Percentiles rank a stretch among this genome's conserved stretches.
Conservation (phyloP, 2,113 vertebrate genomes). For the Jacana jacana region DNA sequence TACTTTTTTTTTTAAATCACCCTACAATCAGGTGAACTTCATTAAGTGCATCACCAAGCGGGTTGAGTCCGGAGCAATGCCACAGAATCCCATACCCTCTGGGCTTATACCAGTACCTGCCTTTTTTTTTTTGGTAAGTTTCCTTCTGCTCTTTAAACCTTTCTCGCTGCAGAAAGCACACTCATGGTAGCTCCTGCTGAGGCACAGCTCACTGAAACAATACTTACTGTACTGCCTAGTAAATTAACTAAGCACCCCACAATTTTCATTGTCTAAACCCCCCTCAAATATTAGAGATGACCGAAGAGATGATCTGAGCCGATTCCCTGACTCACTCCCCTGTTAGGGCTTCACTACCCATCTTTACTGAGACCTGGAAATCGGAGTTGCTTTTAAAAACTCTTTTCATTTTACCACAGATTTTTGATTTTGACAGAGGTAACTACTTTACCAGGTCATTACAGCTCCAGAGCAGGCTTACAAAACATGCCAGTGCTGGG, state of each 20-base stretch:
- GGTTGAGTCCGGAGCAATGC: neutral
- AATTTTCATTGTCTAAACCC: neutral
- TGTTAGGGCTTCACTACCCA: neutral
- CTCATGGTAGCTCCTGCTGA: neutral
- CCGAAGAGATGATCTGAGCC: neutral
- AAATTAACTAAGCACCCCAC: neutral
- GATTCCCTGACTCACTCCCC: neutral
- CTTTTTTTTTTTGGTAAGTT: neutral
- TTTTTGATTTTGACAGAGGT: neutral
- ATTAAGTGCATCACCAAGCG: neutral
- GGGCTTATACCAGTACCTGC: neutral
- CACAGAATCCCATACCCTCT: neutral
- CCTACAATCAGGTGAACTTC: neutral
- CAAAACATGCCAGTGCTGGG: neutral
- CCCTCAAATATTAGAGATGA: neutral
- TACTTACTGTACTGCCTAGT: neutral
- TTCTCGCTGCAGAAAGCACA: neutral
- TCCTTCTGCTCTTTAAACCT: neutral
- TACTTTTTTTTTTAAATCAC: neutral
- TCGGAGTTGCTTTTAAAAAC: neutral
- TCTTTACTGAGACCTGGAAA: neutral
- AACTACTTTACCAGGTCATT: constrained; percentile 19
- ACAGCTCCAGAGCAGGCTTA: neutral
- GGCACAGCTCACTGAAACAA: neutral
- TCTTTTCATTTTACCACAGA: neutral